Base-by-base conservation (phyloP, 2,888 invertebrate genomes). In the Pandemis cinnamomeana region DNA sequence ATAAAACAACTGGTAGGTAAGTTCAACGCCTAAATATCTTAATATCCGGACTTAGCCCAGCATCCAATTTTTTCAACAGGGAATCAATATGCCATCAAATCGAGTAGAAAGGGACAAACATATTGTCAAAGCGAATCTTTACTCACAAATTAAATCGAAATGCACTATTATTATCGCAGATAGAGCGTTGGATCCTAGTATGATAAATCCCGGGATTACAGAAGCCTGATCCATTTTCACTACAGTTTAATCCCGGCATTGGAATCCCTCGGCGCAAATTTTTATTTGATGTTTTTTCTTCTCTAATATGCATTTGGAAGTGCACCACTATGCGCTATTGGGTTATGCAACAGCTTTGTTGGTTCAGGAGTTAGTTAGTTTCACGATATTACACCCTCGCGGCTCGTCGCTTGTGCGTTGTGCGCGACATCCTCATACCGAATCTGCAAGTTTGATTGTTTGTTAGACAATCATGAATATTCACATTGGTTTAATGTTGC, bases 361-460 rank as follows among this genome's bases (percentile, higher is more conserved):
- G 51, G 5, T 58, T 63, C 55, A 41, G 46, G 41, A 63, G 64
- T 72, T 68, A 63, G 64, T 68, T 68, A 55, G 60, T 51, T 64
- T 66, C 66, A 66, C 53, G 66, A 71, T 44, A 61, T 71, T 62
- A 74, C 7, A 41, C 48, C 46, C 46, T 46, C 20, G 60, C 60
- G 61, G 36, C 64, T 67, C 41, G 13, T 41, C 53, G 41, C 67
- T n/a, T 42, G 48, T 67, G 66, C 67, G 15, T 3, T n/a, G 63
- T 41, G 60, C 51, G 67, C 66, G 67, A 61, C 73, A 60, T 51
- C 36, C 63, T 36, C 46, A 66, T 60, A 74, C 36, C 67, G 46
- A 66, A 71, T 74, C 66, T 66, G 67, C 66, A 71, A 71, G 70
- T 71, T 74, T 67, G 64, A 67, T 74, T 71, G 70, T 74, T 74